These are phyloP conservation scores for Bellardia bayeri DNA, from an alignment of 2,888 invertebrate species.

Conservation along the genomic window DNA sequence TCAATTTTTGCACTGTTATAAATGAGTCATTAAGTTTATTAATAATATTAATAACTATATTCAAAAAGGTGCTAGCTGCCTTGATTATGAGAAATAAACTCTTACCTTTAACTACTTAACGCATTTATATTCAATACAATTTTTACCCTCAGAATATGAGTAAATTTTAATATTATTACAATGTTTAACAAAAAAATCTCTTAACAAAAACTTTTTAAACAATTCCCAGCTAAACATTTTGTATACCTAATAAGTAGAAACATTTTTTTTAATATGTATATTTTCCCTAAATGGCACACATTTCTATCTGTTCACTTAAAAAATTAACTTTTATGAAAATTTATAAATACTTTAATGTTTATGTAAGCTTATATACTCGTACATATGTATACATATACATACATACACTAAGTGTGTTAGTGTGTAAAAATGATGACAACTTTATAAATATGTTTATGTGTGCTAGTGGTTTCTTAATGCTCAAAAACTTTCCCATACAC, in stretches of 20 bases:
- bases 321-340: slow-evolving; percentile 29
- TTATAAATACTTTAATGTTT: not conserved
- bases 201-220: not conserved
- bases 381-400: not conserved
- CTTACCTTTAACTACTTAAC: no score
- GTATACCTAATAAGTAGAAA: not conserved
- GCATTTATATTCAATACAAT: no score
- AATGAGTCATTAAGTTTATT: no score
- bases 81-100: no score
- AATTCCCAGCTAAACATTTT: no score
- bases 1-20: no score
- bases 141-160: no score
- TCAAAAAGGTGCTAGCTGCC: no score
- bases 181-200: no score
- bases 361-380: not conserved
- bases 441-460: slow-evolving; percentile 23
- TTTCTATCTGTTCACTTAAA: slow-evolving; percentile 16
- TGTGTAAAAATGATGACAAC: slow-evolving; percentile 50
- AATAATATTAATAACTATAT: no score
- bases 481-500: not conserved
- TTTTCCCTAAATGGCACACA: slow-evolving; percentile 38
- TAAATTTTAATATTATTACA: no score
- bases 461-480: slow-evolving; percentile 53
- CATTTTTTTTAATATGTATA: not conserved
- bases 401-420: slow-evolving; percentile 6